These are phyloP conservation scores for Vicugna pacos DNA, from an alignment of 2,113 vertebrate genomes.

Conservation along the genomic window DNA sequence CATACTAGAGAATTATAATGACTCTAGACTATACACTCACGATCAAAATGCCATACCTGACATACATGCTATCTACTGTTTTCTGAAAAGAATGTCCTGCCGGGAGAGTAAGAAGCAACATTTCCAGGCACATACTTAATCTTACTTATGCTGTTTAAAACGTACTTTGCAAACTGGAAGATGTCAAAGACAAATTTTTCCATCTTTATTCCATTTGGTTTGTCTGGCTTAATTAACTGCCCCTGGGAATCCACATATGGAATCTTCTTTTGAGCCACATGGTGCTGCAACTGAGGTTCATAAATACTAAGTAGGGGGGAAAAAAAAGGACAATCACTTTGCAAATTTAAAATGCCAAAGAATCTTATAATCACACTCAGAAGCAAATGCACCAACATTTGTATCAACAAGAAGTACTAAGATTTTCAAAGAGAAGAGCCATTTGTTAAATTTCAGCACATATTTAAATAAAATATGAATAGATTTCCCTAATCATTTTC, in stretches of 20 bases:
- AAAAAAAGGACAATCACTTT: conserved; percentile 1
- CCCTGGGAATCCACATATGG: conserved; percentile 92
- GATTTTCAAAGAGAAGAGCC: not conserved
- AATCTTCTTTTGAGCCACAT: conserved; percentile 98
- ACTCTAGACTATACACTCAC: not conserved
- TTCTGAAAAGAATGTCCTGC: not conserved
- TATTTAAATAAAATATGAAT: conserved; percentile 48
- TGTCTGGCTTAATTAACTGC: conserved; percentile 92
- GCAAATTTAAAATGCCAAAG: not conserved
- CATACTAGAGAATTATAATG: not conserved
- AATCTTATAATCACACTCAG: not conserved
- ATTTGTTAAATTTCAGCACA: not conserved
- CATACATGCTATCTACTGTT: not conserved
- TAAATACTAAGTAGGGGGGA: conserved; percentile 86
- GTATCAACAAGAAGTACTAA: not conserved
- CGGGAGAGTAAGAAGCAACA: not conserved
- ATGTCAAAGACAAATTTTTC: conserved; percentile 99
- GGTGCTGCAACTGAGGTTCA: conserved; percentile 95
- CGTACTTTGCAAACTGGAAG: conserved; percentile 98
- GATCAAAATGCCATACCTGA: not conserved
- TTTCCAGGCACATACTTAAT: not conserved
- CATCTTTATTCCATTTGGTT: conserved; percentile 99
- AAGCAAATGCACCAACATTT: not conserved
- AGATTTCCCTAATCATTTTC: not conserved
- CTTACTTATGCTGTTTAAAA: conserved; percentile 55